Conservation (phyloP, 2,113 vertebrate genomes). For the Tetrao urogallus region DNA sequence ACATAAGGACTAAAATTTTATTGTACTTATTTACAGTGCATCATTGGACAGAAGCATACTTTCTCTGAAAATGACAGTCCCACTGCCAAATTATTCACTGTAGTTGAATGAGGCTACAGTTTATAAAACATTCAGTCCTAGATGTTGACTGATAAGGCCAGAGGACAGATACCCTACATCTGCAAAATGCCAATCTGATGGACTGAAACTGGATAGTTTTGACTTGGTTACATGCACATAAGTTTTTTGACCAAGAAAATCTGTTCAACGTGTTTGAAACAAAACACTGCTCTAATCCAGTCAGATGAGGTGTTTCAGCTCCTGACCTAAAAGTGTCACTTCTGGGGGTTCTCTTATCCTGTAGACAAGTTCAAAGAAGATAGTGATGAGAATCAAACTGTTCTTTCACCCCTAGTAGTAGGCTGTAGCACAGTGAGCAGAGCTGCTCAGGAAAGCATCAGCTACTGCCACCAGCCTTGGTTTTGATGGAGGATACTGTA, state of each 20-base stretch:
- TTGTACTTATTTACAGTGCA: rapidly evolving
- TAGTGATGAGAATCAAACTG: neutral
- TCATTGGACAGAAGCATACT: neutral
- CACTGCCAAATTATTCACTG: neutral
- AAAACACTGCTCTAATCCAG: neutral
- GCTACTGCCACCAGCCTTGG: neutral
- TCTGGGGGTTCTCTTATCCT: neutral
- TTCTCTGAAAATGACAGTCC: neutral
- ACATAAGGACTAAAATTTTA: neutral
- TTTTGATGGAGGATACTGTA: neutral
- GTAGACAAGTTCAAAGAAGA: neutral
- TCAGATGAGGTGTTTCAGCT: neutral
- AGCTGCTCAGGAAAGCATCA: neutral
- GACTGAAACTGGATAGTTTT: neutral
- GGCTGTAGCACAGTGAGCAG: neutral
- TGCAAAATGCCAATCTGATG: neutral
- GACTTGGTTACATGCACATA: neutral
- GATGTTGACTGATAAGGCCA: neutral
- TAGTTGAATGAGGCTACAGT: neutral
- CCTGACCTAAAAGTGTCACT: neutral
- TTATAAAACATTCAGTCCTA: neutral
- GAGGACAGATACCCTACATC: neutral
- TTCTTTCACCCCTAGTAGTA: neutral
- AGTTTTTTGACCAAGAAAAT: neutral
- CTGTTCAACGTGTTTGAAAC: neutral